These are phyloP conservation scores for Stegophylla sp. DNA, from an alignment of 2,888 invertebrate genomes.

Conservation along the genomic window DNA sequence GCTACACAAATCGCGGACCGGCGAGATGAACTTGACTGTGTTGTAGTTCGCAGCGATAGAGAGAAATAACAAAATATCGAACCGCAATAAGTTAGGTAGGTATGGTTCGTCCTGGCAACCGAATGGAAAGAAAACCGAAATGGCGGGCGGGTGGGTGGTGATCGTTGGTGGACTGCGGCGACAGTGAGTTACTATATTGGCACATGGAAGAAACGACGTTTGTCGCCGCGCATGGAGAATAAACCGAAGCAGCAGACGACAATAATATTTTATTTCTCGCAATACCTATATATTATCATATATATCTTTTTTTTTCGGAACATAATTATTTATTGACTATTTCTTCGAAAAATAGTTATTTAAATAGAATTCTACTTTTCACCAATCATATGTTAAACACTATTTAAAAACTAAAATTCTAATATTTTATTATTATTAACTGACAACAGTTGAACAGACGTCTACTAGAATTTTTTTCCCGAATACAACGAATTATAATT, in stretches of 20 bases:
- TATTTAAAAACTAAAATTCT: too few species aligned
- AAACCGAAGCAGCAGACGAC: background rate
- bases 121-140: background rate
- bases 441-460: too few species aligned
- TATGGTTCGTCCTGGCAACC: background rate
- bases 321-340: too few species aligned
- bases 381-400: too few species aligned
- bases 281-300: too few species aligned
- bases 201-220: conserved; percentile 8
- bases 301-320: too few species aligned
- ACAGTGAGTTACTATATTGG: conserved; percentile 19
- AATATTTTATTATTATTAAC: too few species aligned
- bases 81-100: background rate
- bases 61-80: conserved; percentile 45
- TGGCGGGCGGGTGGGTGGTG: background rate
- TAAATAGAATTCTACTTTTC: too few species aligned
- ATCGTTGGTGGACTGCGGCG: background rate
- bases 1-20: background rate
- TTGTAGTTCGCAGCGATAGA: background rate
- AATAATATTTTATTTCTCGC: too few species aligned
- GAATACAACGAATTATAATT: too few species aligned
- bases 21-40: background rate
- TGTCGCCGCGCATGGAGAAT: background rate
- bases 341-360: too few species aligned
- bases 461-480: too few species aligned